Conservation (phyloP, 2,888 invertebrate species). For the Volucella inanis region DNA sequence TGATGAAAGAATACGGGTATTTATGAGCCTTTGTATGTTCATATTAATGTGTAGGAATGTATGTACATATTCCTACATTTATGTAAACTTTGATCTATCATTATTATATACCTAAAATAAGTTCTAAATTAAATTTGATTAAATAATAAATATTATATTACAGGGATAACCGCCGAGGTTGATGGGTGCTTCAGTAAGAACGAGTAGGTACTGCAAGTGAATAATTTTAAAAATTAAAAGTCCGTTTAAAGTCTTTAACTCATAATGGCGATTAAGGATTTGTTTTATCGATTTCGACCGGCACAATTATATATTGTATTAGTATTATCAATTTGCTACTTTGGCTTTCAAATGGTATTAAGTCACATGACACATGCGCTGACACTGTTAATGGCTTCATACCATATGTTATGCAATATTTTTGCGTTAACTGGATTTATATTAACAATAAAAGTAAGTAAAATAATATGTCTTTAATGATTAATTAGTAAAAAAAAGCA, state of each 20-base stretch:
- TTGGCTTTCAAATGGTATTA: conserved; percentile 91
- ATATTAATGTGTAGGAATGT: too few relatives aligned
- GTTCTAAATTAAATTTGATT: too few relatives aligned
- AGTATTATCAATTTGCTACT: conserved; percentile 89
- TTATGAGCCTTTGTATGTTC: too few relatives aligned
- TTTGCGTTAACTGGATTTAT: conserved; percentile 92
- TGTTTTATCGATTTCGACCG: conserved; percentile 89
- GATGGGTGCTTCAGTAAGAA: neutral
- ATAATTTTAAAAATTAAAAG: neutral
- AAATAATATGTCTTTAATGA: neutral
- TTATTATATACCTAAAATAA: too few relatives aligned
- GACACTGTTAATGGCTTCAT: conserved; percentile 95
- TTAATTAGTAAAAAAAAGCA: neutral
- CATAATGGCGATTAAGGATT: conserved; percentile 90
- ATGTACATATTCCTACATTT: too few relatives aligned
- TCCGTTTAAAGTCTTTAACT: neutral
- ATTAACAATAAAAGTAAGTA: conserved; percentile 89
- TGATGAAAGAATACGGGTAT: too few relatives aligned
- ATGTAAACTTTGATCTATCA: too few relatives aligned
- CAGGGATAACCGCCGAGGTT: too few relatives aligned
- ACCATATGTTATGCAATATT: conserved; percentile 97
- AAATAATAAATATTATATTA: too few relatives aligned
- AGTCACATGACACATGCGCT: conserved; percentile 96
- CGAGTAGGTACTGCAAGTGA: neutral
- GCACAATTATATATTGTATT: conserved; percentile 89